A percentile compares a stretch with the other conserved stretches of the same genome.
Evolutionary conservation across 2,113 vertebrate species (phyloP).

Genomic region (Eupsittula cactorum): DNA sequence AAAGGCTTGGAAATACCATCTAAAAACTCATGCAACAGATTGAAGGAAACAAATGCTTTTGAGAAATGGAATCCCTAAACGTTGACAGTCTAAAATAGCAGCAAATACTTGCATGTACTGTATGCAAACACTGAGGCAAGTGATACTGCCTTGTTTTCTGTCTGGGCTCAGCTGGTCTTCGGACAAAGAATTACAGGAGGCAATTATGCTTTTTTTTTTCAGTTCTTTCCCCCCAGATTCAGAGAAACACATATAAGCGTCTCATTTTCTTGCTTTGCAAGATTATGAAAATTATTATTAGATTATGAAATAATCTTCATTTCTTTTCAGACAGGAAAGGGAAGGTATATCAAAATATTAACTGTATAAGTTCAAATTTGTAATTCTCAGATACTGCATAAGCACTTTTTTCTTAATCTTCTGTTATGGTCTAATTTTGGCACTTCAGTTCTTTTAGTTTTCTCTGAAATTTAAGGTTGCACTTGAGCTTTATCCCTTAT

Average conservation of each 20-base stretch:
- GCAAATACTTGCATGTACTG: background rate
- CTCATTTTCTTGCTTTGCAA: background rate
- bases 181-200: background rate
- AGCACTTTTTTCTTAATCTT: background rate
- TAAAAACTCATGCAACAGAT: background rate
- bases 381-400: background rate
- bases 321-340: background rate
- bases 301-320: background rate
- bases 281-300: background rate
- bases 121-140: background rate
- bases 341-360: background rate
- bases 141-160: background rate
- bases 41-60: background rate
- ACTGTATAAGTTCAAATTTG: background rate
- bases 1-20: background rate
- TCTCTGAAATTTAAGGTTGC: background rate
- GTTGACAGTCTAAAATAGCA: background rate
- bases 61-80: conserved; percentile 2
- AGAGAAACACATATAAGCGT: background rate
- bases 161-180: background rate
- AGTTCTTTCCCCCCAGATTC: background rate
- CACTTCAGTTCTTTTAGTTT: background rate
- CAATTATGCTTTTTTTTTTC: background rate
- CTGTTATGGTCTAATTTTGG: background rate
- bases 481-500: background rate